Evolutionary conservation across 2,113 vertebrate genomes (phyloP), one percentile per base, ranked within the genome.

Genomic region (Tachycineta bicolor): DNA sequence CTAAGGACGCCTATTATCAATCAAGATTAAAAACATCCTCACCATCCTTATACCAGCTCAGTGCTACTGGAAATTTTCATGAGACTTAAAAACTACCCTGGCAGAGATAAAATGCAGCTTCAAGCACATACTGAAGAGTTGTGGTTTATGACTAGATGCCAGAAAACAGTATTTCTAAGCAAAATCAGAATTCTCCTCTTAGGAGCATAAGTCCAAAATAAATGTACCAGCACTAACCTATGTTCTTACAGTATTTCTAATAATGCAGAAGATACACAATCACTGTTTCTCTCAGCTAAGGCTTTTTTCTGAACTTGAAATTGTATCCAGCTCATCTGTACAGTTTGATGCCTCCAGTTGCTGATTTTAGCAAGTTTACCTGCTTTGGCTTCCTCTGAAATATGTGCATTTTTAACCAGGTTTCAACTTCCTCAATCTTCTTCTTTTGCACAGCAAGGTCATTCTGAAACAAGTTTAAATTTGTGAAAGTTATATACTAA

Each of bases 371-470:
- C 47, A 79, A 47, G 39, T 46, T 96, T 96, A 99, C 99, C 98
- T 99, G 98, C 77, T 98, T 97, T 26, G 87, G 73, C 44, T 96
- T 81, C 55, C 81, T 96, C 67, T 98, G 91, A 86, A 97, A 95
- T 58, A 97, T 20, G 33, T 98, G 97, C 24, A 12, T 44, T 97
- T 97, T 99, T 83, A 99, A 93, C 99, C 99, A 99, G 69, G 92
- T 97, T 97, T 99, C 98, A 88, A 99, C 99, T 95, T 99, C 99
- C 86, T 99, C 99, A 26, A 99, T 94, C 94, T 99, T 99, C 98
- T 99, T 99, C 97, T 99, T 99, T 96, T 99, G 99, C 67, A 99
- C 99, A 53, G 99, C 99, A 85, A 99, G 98, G 62, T 99, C 99
- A 90, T 60, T 96, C 98, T 98, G 94, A 84, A 89, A 96, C 31